Percentiles rank a stretch among this genome's conserved stretches.
These are phyloP conservation scores for Gymnosoma rotundatum DNA, from an alignment of 2,888 invertebrate species.

Conservation along the genomic window DNA sequence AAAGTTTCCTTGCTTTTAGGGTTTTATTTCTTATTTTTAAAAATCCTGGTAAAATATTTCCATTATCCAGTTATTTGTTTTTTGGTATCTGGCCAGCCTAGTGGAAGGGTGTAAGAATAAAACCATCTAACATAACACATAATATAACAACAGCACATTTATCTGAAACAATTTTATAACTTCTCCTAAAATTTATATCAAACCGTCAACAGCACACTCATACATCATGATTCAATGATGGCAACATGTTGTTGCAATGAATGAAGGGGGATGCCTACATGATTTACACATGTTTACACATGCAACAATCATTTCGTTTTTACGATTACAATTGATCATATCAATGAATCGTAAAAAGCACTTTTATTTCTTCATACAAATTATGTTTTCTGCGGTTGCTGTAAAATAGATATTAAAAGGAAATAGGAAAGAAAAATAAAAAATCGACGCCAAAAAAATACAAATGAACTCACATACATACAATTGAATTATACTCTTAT, in stretches of 20 bases:
- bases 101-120: not conserved
- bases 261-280: slow-evolving; percentile 67
- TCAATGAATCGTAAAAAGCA: slow-evolving; percentile 64
- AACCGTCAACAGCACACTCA: slow-evolving; percentile 41
- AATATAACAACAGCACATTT: not conserved
- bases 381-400: slow-evolving; percentile 62
- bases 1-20: too few species aligned
- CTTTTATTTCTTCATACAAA: slow-evolving; percentile 58
- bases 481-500: not conserved
- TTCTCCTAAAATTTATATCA: slow-evolving; percentile 23
- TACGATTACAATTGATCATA: slow-evolving; percentile 62
- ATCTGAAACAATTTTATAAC: not conserved
- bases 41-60: too few species aligned
- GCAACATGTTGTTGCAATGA: slow-evolving; percentile 44
- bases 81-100: too few species aligned
- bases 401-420: slow-evolving; percentile 61
- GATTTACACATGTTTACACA: slow-evolving; percentile 80
- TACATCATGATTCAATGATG: slow-evolving; percentile 48
- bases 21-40: too few species aligned
- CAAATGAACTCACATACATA: slow-evolving; percentile 14
- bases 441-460: slow-evolving; percentile 41
- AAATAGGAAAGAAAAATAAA: slow-evolving; percentile 4
- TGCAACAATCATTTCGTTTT: slow-evolving; percentile 61
- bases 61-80: too few species aligned
- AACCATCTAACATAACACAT: not conserved